phyloP scores from a whole-genome alignment of 2,797 vertebrate species.

The Pteropus rufus region DNA sequence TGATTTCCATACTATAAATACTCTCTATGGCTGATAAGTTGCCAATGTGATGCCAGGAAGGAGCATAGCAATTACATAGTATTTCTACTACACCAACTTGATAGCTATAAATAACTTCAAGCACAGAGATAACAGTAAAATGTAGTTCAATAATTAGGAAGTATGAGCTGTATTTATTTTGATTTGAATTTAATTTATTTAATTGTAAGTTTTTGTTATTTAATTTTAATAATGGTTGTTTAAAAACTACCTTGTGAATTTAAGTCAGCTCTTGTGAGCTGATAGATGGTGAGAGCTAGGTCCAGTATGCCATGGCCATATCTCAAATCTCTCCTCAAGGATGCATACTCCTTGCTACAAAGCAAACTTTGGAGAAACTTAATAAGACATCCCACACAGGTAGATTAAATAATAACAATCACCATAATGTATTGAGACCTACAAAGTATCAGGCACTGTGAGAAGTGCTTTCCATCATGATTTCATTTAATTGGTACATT shows the following conservation, averaged over 20 bases:
- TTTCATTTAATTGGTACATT: neutral
- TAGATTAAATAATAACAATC: rapidly evolving
- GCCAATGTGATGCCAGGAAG: neutral
- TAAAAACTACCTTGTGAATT: neutral
- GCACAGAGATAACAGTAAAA: neutral
- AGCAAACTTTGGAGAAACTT: neutral
- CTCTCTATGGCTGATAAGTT: neutral
- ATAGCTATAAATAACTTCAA: neutral
- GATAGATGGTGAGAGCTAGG: neutral
- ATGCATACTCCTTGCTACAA: rapidly evolving
- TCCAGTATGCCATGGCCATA: too few species aligned
- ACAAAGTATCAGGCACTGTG: neutral
- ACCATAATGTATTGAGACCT: rapidly evolving
- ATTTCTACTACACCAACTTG: neutral
- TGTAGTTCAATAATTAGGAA: neutral
- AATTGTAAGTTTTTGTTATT: neutral
- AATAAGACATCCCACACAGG: neutral
- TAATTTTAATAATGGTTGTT: neutral
- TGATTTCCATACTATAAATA: neutral
- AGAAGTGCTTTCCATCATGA: neutral
- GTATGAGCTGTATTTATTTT: neutral
- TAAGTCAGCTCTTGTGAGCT: neutral
- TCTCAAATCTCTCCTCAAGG: neutral
- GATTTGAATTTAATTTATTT: neutral
- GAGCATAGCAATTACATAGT: neutral